phyloP scores from a whole-genome alignment of 2,113 vertebrate genomes.

The Dicerorhinus sumatrensis region DNA sequence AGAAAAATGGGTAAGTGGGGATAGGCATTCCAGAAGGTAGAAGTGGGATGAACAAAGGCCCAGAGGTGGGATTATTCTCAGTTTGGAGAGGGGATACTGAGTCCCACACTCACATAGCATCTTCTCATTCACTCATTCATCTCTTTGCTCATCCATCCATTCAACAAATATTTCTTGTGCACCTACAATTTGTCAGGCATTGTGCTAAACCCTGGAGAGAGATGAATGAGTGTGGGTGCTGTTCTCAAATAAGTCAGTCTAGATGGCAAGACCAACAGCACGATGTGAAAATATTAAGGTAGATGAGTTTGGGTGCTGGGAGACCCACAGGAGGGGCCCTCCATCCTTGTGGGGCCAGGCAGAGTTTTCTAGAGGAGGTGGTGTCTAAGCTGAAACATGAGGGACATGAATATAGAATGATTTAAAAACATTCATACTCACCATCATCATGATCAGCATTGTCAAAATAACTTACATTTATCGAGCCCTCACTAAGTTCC shows the following conservation, averaged over 20 bases:
- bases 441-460: background rate
- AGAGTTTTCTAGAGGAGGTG: background rate
- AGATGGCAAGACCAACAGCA: background rate
- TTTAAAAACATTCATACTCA: background rate
- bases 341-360: background rate
- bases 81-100: background rate
- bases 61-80: background rate
- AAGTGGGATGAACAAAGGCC: background rate
- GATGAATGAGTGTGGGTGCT: background rate
- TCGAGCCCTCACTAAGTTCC: background rate
- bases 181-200: background rate
- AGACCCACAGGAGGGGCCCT: background rate
- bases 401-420: background rate
- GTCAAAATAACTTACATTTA: slow-evolving; percentile 48
- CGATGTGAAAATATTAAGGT: background rate
- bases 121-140: background rate
- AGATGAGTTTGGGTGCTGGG: background rate
- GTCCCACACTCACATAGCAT: background rate
- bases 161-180: background rate
- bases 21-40: background rate
- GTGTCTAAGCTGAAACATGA: background rate
- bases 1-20: background rate
- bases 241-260: background rate
- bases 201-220: background rate
- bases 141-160: background rate